phyloP scores from a whole-genome alignment of 2,888 invertebrate species.

The Anorthoa munda region DNA sequence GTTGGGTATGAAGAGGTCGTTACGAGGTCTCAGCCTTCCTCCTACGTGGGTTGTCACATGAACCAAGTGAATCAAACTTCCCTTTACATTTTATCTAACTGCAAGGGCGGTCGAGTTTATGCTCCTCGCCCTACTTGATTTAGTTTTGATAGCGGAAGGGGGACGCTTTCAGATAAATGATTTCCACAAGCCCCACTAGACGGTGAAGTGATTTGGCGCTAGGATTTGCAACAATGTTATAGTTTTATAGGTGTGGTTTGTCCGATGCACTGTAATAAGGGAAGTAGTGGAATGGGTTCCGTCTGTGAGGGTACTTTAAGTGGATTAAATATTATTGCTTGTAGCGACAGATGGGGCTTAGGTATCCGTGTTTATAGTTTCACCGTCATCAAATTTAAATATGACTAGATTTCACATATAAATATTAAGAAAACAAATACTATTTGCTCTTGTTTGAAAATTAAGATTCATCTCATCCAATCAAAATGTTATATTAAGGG shows the following conservation, averaged over 20 bases:
- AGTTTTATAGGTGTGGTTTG: conserved; percentile 82
- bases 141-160: conserved; percentile 90
- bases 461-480: too few species aligned
- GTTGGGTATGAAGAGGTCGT: conserved; percentile 86
- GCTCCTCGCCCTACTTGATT: conserved; percentile 89
- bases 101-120: conserved; percentile 89
- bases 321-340: conserved; percentile 82
- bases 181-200: conserved; percentile 74
- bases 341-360: conserved; percentile 69
- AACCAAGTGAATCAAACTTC: conserved; percentile 87
- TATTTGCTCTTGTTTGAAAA: too few species aligned
- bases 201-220: conserved; percentile 72
- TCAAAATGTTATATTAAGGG: too few species aligned
- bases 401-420: not conserved
- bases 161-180: conserved; percentile 89
- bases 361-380: conserved; percentile 60
- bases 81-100: conserved; percentile 89
- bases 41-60: conserved; percentile 84
- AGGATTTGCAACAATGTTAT: conserved; percentile 86
- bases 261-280: conserved; percentile 81
- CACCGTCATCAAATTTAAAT: conserved; percentile 55
- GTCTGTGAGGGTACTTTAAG: conserved; percentile 79
- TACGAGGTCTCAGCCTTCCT: conserved; percentile 75
- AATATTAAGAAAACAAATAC: not conserved
- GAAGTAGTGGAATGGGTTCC: conserved; percentile 85